phyloP scores from a whole-genome alignment of 2,888 invertebrate genomes.

The Phortica okadai region DNA sequence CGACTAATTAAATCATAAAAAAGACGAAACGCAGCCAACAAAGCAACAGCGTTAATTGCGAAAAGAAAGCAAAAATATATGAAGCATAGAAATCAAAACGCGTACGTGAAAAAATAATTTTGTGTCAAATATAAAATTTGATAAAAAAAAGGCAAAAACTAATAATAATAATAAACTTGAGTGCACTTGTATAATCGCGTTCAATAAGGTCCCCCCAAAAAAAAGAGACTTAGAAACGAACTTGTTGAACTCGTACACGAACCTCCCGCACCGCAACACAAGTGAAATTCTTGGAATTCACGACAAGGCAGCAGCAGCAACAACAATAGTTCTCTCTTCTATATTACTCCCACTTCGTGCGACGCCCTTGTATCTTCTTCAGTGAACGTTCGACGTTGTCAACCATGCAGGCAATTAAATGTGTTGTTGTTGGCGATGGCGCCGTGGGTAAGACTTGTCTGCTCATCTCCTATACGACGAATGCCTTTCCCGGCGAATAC shows the following conservation, averaged over 20 bases:
- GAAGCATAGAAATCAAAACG: constrained; percentile 4
- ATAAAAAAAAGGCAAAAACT: neutral
- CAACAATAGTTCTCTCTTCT: neutral
- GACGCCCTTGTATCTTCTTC: neutral
- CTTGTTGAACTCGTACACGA: constrained; percentile 48
- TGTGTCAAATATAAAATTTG: neutral
- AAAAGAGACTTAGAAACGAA: constrained; percentile 30
- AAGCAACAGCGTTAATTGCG: neutral
- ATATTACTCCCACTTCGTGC: neutral
- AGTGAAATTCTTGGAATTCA: constrained; percentile 16
- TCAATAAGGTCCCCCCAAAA: constrained; percentile 35
- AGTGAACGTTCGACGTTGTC: constrained; percentile 12
- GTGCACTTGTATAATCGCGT: constrained; percentile 64
- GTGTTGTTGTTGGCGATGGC: constrained; percentile 75
- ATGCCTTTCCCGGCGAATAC: constrained; percentile 75
- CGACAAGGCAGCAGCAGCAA: neutral
- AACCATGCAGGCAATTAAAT: constrained; percentile 74
- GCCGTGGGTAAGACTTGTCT: constrained; percentile 75
- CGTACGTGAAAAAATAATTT: constrained; percentile 25
- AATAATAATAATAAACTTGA: constrained; percentile 29
- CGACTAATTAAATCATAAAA: constrained; percentile 27
- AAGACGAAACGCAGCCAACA: neutral
- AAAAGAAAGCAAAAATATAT: neutral
- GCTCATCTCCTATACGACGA: constrained; percentile 75
- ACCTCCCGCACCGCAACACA: constrained; percentile 22